phyloP scores from a whole-genome alignment of 2,888 invertebrate genomes.

The Neoascia interrupta region DNA sequence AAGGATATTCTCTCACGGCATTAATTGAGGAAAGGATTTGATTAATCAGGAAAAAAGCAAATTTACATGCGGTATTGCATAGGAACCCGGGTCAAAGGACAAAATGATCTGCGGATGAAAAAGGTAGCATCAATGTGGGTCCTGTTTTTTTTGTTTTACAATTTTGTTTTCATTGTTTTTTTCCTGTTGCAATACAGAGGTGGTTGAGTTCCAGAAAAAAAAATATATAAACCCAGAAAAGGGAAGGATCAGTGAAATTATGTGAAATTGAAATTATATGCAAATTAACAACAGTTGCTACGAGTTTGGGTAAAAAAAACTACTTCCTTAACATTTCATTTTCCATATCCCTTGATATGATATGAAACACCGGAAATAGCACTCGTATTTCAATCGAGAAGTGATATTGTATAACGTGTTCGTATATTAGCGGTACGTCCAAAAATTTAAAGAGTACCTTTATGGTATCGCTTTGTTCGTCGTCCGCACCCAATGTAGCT shows the following conservation, averaged over 20 bases:
- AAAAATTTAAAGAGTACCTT: too few species aligned
- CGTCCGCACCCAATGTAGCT: too few species aligned
- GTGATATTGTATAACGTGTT: too few species aligned
- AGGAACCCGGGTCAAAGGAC: constrained; percentile 56
- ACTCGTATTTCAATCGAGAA: too few species aligned
- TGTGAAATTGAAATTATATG: constrained; percentile 61
- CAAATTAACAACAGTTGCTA: constrained; percentile 52
- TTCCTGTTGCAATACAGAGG: background rate
- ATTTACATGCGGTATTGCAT: constrained; percentile 62
- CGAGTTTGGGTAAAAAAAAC: background rate
- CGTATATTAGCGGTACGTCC: too few species aligned
- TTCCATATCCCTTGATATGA: too few species aligned
- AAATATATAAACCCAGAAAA: background rate
- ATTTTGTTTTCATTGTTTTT: constrained; percentile 46
- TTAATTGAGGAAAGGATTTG: constrained; percentile 68
- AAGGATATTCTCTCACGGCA: constrained; percentile 49
- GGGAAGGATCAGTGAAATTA: constrained; percentile 24
- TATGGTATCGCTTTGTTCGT: too few species aligned
- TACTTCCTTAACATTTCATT: too few species aligned
- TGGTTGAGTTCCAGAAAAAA: constrained; percentile 10
- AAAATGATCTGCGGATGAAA: constrained; percentile 18
- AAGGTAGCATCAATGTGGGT: constrained; percentile 35
- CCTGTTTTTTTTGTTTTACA: constrained; percentile 68
- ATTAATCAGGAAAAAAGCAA: constrained; percentile 65
- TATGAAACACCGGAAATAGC: too few species aligned